Conservation (phyloP, 1,140 invertebrate species). For the Portunus trituberculatus region DNA sequence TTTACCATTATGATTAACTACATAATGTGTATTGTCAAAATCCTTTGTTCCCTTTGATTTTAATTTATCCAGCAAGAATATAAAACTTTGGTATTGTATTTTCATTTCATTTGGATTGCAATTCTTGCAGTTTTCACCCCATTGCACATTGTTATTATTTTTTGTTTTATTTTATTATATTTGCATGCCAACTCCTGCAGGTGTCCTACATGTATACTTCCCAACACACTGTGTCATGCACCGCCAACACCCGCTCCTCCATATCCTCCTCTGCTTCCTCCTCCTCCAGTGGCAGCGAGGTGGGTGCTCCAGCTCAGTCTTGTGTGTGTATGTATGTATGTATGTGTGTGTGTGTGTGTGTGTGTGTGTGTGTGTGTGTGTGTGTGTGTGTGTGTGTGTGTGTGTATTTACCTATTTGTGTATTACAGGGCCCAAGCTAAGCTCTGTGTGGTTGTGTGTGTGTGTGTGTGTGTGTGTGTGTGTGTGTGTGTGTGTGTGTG, state of each 20-base stretch:
- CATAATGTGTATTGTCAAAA: background rate
- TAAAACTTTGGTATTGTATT: background rate
- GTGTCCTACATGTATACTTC: slow-evolving; percentile 39
- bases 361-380: too few species aligned
- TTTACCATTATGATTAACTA: background rate
- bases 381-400: too few species aligned
- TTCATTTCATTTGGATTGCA: background rate
- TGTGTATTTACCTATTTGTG: too few species aligned
- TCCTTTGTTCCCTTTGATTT: background rate
- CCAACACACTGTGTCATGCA: slow-evolving; percentile 48
- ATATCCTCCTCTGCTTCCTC: slow-evolving; percentile 64
- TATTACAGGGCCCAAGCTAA: too few species aligned
- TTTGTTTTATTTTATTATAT: slow-evolving; percentile 41
- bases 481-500: too few species aligned
- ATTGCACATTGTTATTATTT: background rate
- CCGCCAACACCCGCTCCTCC: slow-evolving; percentile 47
- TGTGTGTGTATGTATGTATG: background rate
- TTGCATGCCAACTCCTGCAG: slow-evolving; percentile 60
- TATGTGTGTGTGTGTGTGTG: background rate
- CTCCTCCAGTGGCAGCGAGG: slow-evolving; percentile 68
- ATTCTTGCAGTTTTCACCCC: background rate
- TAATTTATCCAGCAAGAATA: background rate
- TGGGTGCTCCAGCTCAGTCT: slow-evolving; percentile 22
- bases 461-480: too few species aligned
- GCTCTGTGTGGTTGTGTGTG: too few species aligned